Percentiles rank a stretch among this genome's conserved stretches.
Conservation (phyloP, 2,888 invertebrate species). For the Biston stratarius region DNA sequence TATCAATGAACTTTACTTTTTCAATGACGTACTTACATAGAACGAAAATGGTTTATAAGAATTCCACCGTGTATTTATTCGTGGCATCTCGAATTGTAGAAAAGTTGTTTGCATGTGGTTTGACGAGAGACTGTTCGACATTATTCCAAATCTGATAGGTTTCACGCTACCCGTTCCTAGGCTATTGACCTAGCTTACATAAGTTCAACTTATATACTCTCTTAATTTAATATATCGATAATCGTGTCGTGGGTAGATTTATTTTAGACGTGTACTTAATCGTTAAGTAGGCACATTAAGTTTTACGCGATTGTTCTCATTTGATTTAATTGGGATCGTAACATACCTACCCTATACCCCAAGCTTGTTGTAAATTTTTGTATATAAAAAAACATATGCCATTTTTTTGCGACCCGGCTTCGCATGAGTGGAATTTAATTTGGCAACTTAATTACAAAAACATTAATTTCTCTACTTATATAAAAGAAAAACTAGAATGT, state of each 20-base stretch:
- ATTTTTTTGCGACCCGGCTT: no score
- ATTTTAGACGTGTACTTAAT: background rate
- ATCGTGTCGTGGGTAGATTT: slow-evolving; percentile 5
- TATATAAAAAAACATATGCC: background rate
- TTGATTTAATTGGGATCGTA: background rate
- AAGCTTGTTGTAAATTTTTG: background rate
- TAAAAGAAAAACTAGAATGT: no score
- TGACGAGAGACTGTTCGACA: slow-evolving; percentile 26
- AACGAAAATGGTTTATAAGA: slow-evolving; percentile 1
- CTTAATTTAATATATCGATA: slow-evolving; percentile 7
- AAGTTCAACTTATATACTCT: slow-evolving; percentile 5
- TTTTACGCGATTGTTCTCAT: background rate
- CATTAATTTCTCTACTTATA: no score
- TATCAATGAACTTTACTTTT: slow-evolving; percentile 6
- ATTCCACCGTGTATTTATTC: background rate
- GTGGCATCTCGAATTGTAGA: background rate
- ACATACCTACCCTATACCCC: background rate
- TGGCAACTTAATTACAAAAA: no score
- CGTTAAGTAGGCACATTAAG: background rate
- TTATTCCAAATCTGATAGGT: slow-evolving; percentile 34
- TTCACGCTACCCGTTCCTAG: slow-evolving; percentile 33
- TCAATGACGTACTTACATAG: slow-evolving; percentile 1
- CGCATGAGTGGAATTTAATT: no score
- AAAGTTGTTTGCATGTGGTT: slow-evolving; percentile 7
- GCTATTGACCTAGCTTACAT: slow-evolving; percentile 33